A percentile compares a stretch with the other conserved stretches of the same genome.
These are phyloP conservation scores for Pheosia gnoma DNA, from an alignment of 2,888 invertebrate genomes.

Conservation along the genomic window DNA sequence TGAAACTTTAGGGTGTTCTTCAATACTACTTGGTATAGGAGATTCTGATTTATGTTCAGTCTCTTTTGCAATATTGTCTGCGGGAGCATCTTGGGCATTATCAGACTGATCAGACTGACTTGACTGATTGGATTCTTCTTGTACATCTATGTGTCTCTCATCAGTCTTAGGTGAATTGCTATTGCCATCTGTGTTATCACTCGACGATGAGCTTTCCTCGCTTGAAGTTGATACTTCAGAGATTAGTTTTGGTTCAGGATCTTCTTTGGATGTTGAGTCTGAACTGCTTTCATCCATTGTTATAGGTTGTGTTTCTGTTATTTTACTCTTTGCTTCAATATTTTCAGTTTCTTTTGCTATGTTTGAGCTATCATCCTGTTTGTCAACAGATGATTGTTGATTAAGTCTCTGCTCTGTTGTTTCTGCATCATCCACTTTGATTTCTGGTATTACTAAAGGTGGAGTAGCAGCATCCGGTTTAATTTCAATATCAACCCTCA, in stretches of 20 bases:
- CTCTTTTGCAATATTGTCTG: slow-evolving; percentile 33
- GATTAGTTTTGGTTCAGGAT: slow-evolving; percentile 61
- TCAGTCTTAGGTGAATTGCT: slow-evolving; percentile 74
- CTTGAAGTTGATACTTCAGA: slow-evolving; percentile 72
- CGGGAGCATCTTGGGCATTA: slow-evolving; percentile 35
- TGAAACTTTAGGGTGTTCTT: slow-evolving; percentile 44
- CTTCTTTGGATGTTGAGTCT: slow-evolving; percentile 67
- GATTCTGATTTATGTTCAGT: slow-evolving; percentile 30
- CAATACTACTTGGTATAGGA: slow-evolving; percentile 21
- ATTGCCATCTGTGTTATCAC: slow-evolving; percentile 76
- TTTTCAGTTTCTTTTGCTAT: slow-evolving; percentile 36
- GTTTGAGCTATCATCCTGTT: slow-evolving; percentile 37
- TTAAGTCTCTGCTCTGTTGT: slow-evolving; percentile 70
- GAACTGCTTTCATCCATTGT: slow-evolving; percentile 67
- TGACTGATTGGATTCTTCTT: slow-evolving; percentile 58
- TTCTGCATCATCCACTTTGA: slow-evolving; percentile 74
- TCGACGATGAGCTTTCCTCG: slow-evolving; percentile 77
- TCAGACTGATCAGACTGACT: slow-evolving; percentile 40
- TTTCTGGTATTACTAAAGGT: slow-evolving; percentile 69
- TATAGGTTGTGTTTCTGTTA: slow-evolving; percentile 44
- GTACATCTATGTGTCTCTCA: slow-evolving; percentile 56
- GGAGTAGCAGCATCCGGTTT: slow-evolving; percentile 47
- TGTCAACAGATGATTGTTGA: slow-evolving; percentile 52
- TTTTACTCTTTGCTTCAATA: slow-evolving; percentile 42
- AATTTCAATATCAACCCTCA: slow-evolving; percentile 60